phyloP scores from a whole-genome alignment of 2,113 vertebrate genomes.

The Platichthys stellatus region DNA sequence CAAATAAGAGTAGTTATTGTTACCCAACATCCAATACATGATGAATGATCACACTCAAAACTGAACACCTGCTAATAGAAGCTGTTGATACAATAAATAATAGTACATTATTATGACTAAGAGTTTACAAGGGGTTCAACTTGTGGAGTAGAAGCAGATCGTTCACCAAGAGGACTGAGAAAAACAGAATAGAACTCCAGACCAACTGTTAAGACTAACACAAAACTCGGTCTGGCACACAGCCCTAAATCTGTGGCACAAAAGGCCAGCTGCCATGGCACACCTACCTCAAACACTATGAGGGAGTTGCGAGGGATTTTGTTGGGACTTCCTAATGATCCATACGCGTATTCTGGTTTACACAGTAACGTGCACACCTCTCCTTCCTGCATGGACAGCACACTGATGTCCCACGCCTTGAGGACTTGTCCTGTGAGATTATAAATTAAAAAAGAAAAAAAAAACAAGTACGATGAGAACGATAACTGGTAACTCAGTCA shows the following conservation, averaged over 20 bases:
- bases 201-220: too few relatives aligned
- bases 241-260: neutral
- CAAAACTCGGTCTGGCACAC: too few relatives aligned
- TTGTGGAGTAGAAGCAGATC: too few relatives aligned
- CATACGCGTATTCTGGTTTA: constrained; percentile 92
- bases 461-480: too few relatives aligned
- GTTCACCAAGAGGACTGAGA: too few relatives aligned
- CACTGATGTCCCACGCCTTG: constrained; percentile 93
- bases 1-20: neutral
- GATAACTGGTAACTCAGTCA: too few relatives aligned
- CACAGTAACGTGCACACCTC: constrained; percentile 92
- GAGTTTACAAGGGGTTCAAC: too few relatives aligned
- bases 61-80: too few relatives aligned
- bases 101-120: too few relatives aligned
- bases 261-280: constrained; percentile 2
- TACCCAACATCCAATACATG: neutral
- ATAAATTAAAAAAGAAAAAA: neutral
- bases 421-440: constrained; percentile 90
- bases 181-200: too few relatives aligned
- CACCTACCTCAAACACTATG: constrained; percentile 89
- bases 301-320: constrained; percentile 92
- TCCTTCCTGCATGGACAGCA: constrained; percentile 93
- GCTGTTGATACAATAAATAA: too few relatives aligned
- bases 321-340: constrained; percentile 87
- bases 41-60: too few relatives aligned